These are phyloP conservation scores for Lasioglossum leucozonium DNA, from an alignment of 2,888 invertebrate genomes.

Conservation along the genomic window DNA sequence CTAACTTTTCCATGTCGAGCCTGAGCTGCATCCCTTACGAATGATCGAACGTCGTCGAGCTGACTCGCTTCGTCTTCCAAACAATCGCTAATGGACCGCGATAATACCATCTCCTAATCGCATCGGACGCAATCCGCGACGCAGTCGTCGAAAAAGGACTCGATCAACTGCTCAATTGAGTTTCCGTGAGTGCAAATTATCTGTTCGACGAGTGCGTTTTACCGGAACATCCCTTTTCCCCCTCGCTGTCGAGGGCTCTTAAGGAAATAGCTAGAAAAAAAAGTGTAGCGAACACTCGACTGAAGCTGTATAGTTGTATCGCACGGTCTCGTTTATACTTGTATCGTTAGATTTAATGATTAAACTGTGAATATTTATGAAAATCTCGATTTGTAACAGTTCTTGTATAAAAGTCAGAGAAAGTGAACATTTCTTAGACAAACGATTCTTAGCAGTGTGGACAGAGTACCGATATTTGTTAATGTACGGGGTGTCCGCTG, in stretches of 20 bases:
- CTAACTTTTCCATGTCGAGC: constrained; percentile 73
- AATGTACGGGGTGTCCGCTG: background rate
- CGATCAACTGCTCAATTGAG: constrained; percentile 59
- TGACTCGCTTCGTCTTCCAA: constrained; percentile 73
- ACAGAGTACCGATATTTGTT: background rate
- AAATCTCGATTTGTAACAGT: too few relatives aligned
- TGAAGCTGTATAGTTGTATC: background rate
- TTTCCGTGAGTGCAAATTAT: constrained; percentile 17
- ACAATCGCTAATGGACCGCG: constrained; percentile 79
- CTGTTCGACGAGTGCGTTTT: background rate
- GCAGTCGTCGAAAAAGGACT: constrained; percentile 49
- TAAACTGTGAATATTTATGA: too few relatives aligned
- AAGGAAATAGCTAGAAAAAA: background rate
- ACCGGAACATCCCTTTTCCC: background rate
- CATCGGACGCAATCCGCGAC: constrained; percentile 57
- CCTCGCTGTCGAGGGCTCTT: background rate
- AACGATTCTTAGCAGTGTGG: too few relatives aligned
- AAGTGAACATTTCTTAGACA: too few relatives aligned
- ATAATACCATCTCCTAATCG: constrained; percentile 74
- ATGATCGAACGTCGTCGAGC: constrained; percentile 73
- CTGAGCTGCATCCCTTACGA: constrained; percentile 63
- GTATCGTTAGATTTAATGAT: too few relatives aligned
- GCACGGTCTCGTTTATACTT: too few relatives aligned
- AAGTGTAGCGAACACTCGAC: background rate
- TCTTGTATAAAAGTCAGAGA: too few relatives aligned